These are phyloP conservation scores for Seriola rivoliana DNA, from an alignment of 2,113 vertebrate species.

Conservation along the genomic window DNA sequence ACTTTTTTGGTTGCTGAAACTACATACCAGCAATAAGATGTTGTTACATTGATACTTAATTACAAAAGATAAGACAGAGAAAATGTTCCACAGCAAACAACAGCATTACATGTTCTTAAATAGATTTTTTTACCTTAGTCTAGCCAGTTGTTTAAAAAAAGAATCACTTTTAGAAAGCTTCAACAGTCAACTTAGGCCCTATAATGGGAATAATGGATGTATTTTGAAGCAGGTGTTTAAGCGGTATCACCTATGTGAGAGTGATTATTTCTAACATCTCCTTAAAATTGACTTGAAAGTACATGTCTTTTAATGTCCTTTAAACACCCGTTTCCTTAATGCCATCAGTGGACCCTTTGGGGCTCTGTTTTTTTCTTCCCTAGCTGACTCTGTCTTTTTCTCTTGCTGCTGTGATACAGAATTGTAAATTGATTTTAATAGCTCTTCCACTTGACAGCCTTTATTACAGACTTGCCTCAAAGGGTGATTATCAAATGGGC, in stretches of 20 bases:
- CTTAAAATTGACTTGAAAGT: constrained; percentile 6
- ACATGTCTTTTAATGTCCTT: constrained; percentile 27
- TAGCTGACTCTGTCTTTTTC: constrained; percentile 21
- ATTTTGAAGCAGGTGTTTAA: constrained; percentile 23
- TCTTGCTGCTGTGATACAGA: constrained; percentile 27
- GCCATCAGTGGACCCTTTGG: background rate
- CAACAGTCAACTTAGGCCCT: background rate
- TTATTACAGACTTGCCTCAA: constrained; percentile 69
- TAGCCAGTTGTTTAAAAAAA: background rate
- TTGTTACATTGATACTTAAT: background rate
- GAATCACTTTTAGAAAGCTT: background rate
- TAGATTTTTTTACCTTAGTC: too few relatives aligned
- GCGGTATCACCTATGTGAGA: constrained; percentile 7
- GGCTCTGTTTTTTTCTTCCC: constrained; percentile 22
- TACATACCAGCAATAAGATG: background rate
- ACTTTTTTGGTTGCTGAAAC: background rate
- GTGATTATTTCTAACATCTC: constrained; percentile 31
- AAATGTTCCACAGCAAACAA: background rate
- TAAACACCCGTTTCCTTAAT: constrained; percentile 36
- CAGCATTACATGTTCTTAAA: background rate
- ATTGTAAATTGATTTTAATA: constrained; percentile 74
- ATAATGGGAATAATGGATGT: background rate
- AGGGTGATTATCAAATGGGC: constrained; percentile 64
- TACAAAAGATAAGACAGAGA: background rate
- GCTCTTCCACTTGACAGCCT: constrained; percentile 59